phyloP scores from a whole-genome alignment of 2,113 vertebrate genomes.

The Periophthalmodon schlosseri region DNA sequence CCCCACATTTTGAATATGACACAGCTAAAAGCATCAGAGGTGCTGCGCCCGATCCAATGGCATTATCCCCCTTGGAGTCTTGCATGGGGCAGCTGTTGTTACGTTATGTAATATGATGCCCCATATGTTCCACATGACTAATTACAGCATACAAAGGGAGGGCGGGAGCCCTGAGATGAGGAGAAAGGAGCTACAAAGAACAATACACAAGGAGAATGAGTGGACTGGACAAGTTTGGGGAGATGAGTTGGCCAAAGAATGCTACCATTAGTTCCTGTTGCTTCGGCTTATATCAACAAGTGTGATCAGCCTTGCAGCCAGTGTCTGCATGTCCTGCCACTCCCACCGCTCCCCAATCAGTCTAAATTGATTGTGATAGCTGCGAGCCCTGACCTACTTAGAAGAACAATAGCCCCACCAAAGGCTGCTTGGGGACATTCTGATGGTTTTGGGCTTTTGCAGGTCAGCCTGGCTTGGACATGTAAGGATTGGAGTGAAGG shows the following conservation, averaged over 20 bases:
- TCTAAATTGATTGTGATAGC: conserved; percentile 75
- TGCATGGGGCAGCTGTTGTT: conserved; percentile 54
- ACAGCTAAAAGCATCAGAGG: conserved; percentile 36
- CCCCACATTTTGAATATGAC: conserved; percentile 20
- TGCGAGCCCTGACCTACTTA: conserved; percentile 82
- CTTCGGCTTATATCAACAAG: conserved; percentile 67
- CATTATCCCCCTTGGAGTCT: conserved; percentile 35
- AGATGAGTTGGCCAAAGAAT: conserved; percentile 45
- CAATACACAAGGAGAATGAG: conserved; percentile 31
- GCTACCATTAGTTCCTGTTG: conserved; percentile 64
- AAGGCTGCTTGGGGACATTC: conserved; percentile 61
- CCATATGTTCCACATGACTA: conserved; percentile 74
- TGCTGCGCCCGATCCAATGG: conserved; percentile 29
- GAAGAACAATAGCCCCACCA: conserved; percentile 79
- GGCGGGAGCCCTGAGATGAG: conserved; percentile 19
- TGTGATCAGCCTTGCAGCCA: conserved; percentile 65
- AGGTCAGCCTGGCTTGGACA: conserved; percentile 61
- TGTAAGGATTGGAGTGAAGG: conserved; percentile 24
- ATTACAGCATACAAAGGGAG: conserved; percentile 53
- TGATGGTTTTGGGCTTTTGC: conserved; percentile 73
- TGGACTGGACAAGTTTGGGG: conserved; percentile 20
- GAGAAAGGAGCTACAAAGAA: conserved; percentile 33
- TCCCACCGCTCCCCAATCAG: conserved; percentile 63
- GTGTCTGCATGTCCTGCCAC: conserved; percentile 31
- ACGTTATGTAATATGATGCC: conserved; percentile 75